These are phyloP conservation scores for Lepus townsendii DNA, from an alignment of 2,797 vertebrate genomes.

Conservation along the genomic window DNA sequence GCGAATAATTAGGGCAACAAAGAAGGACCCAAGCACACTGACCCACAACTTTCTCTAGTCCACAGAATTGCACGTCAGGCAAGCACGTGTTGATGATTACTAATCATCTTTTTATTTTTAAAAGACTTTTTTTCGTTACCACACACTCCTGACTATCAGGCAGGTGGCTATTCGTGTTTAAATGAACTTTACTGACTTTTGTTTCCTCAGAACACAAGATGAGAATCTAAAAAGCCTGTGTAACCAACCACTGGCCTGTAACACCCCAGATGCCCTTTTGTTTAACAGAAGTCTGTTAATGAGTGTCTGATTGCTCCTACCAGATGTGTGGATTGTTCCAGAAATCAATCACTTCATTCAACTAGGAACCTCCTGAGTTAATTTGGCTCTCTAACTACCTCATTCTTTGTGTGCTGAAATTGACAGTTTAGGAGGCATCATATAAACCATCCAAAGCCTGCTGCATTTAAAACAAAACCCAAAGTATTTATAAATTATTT, in stretches of 20 bases:
- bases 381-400: constrained; percentile 31
- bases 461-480: not conserved
- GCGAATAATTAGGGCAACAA: constrained; percentile 14
- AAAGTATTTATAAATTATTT: constrained; percentile 50
- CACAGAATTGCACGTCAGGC: not conserved
- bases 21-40: not conserved
- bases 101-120: not conserved
- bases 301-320: constrained; percentile 62
- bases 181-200: constrained; percentile 57
- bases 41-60: not conserved
- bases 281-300: constrained; percentile 67
- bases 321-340: constrained; percentile 71
- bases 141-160: constrained; percentile 43
- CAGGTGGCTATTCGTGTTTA: constrained; percentile 62
- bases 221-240: constrained; percentile 58
- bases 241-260: constrained; percentile 69
- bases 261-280: constrained; percentile 62
- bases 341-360: constrained; percentile 69
- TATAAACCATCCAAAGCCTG: constrained; percentile 52
- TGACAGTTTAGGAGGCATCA: constrained; percentile 10
- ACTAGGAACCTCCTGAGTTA: constrained; percentile 67
- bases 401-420: constrained; percentile 60
- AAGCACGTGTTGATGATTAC: not conserved
- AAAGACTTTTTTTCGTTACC: constrained; percentile 44
- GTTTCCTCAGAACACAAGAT: constrained; percentile 49